phyloP scores from a whole-genome alignment of 2,888 invertebrate species.

The Pecten maximus region DNA sequence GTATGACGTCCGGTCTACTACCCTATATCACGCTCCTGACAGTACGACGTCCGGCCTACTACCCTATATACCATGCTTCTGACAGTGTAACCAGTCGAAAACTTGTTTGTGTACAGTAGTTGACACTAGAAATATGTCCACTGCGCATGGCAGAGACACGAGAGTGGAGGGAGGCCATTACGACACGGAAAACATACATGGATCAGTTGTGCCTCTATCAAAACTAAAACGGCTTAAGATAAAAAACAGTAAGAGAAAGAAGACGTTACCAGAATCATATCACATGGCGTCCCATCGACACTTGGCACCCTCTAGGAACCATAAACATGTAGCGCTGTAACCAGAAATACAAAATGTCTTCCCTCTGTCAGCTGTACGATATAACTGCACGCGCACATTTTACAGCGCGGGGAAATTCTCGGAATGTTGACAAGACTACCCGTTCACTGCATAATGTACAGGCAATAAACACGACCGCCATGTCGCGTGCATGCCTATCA shows the following conservation, averaged over 20 bases:
- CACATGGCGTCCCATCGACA: not conserved
- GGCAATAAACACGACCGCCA: not conserved
- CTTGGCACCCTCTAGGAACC: not conserved
- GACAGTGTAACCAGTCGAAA: not conserved
- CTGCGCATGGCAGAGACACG: not conserved
- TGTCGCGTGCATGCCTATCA: not conserved
- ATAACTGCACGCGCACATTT: not conserved
- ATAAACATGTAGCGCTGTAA: not conserved
- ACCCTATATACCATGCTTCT: too few relatives aligned
- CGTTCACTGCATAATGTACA: not conserved
- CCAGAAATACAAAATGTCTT: conserved; percentile 4
- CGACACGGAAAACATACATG: not conserved
- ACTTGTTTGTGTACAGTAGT: not conserved
- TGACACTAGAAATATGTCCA: not conserved
- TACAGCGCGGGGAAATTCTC: not conserved
- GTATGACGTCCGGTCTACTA: too few relatives aligned
- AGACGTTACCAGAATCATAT: not conserved
- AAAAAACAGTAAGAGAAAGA: not conserved
- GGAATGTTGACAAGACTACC: conserved; percentile 23
- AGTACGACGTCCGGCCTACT: too few relatives aligned
- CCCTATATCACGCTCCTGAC: too few relatives aligned
- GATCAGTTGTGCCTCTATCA: not conserved
- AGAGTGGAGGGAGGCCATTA: not conserved
- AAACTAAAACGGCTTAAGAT: not conserved
- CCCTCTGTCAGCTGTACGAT: not conserved